Evolutionary conservation across 1,140 invertebrate genomes (phyloP), one percentile per base, ranked within the genome.

Genomic region (Lordiphosa stackelbergi): DNA sequence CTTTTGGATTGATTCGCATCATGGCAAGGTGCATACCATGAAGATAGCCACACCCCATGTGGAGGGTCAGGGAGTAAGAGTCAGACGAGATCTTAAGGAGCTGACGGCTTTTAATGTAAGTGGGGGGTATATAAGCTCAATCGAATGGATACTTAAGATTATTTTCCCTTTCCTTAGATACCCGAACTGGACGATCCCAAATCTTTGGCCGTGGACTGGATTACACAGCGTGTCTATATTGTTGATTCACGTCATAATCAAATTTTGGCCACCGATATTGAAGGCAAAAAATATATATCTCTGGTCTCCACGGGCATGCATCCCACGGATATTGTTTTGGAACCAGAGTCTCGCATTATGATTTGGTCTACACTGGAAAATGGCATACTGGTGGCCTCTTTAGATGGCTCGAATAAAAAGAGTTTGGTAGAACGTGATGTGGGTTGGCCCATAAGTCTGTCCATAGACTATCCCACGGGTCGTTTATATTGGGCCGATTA

Each of bases 201-300:
- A 71, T 94, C 94, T 9, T 87, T 97, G 36, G 91, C 93, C 4
- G 90, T 96, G 12, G 95, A 97, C 88, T 95, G 93, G 91, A 88
- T 94, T 4, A 90, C 92, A 0, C 90, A 91, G 56, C 89, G 91
- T 48, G 86, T 96, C 11, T 96, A 95, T 87, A 93, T 93, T 87
- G 91, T 93, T 5, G 94, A 95, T 87, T 90, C 90, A 22, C 91
- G 71, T 84, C 90, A 81, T 46, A 85, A 85, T 45, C 64, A 89
- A 53, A 91, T 96, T 37, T 90, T 90, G 34, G 91, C 91, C 4
- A 88, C 91, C 2, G 90, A 90, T 41, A 88, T 92, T 3, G 90
- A 92, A 65, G 92, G 92, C 34, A 88, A 89, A 10, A 89, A 88
- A 46, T 88, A 88, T 36, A 89, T 90, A 10, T 92, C 91, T 0